These are phyloP conservation scores for Heliconius hermathena DNA, from an alignment of 1,140 invertebrate genomes.

Conservation along the genomic window DNA sequence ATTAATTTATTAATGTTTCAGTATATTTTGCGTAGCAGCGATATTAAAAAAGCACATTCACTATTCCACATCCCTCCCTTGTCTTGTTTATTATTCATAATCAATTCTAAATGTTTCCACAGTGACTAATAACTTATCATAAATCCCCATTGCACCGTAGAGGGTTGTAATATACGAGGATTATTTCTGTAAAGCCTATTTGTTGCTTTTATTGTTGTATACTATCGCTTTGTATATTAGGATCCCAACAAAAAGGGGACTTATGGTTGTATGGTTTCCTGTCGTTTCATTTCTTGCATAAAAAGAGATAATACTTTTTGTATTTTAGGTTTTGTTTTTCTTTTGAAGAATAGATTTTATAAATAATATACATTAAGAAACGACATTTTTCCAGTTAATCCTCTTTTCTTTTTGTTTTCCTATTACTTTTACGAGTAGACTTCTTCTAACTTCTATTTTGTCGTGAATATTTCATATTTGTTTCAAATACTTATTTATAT, in stretches of 20 bases:
- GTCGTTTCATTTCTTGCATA: conserved; percentile 19
- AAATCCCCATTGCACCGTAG: conserved; percentile 75
- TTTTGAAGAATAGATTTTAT: not conserved
- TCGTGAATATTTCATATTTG: not conserved
- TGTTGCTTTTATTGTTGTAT: conserved; percentile 53
- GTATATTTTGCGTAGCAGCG: not conserved
- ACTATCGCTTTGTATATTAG: conserved; percentile 48
- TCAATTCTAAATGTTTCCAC: conserved; percentile 75
- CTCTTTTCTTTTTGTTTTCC: conserved; percentile 3
- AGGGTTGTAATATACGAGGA: conserved; percentile 73
- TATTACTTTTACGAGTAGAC: not conserved
- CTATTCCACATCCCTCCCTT: conserved; percentile 54
- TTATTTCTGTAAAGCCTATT: conserved; percentile 64
- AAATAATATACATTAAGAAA: conserved; percentile 8
- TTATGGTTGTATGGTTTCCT: conserved; percentile 33
- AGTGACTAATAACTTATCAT: conserved; percentile 77
- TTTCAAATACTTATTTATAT: not conserved
- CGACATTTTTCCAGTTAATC: conserved; percentile 5
- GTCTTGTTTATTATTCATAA: conserved; percentile 75
- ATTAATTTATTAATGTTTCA: not conserved
- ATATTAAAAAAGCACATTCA: conserved; percentile 42
- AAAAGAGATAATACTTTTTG: conserved; percentile 18
- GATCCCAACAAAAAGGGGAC: conserved; percentile 44
- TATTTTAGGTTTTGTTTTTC: conserved; percentile 15
- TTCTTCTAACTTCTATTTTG: conserved; percentile 1